A percentile compares a stretch with the other conserved stretches of the same genome.
These are phyloP conservation scores for Ginglymostoma cirratum DNA, from an alignment of 2,113 vertebrate genomes.

Conservation along the genomic window DNA sequence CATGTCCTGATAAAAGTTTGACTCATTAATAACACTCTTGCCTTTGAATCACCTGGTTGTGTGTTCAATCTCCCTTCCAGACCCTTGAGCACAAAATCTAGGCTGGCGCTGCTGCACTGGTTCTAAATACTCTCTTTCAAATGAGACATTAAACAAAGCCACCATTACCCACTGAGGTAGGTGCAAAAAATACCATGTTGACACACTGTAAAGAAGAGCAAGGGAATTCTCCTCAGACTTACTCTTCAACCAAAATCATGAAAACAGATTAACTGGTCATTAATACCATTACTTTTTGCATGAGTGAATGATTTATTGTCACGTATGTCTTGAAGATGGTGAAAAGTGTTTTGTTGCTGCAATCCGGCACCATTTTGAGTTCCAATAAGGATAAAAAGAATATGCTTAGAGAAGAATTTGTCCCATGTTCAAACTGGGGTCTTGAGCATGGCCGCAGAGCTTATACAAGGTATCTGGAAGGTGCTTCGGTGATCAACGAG, in stretches of 20 bases:
- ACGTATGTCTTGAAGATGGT: too few relatives aligned
- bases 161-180: not conserved
- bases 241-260: not conserved
- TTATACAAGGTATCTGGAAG: too few relatives aligned
- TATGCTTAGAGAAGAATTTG: too few relatives aligned
- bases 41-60: not conserved
- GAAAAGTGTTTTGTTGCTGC: too few relatives aligned
- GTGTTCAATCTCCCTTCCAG: not conserved
- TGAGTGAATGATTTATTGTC: too few relatives aligned
- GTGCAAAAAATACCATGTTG: not conserved
- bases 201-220: not conserved
- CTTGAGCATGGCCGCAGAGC: too few relatives aligned
- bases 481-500: too few relatives aligned
- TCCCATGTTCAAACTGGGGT: too few relatives aligned
- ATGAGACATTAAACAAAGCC: not conserved
- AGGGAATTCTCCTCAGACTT: not conserved
- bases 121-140: not conserved
- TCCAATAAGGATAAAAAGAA: too few relatives aligned
- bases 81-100: not conserved
- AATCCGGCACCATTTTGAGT: too few relatives aligned
- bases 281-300: not conserved
- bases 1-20: not conserved
- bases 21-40: not conserved
- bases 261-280: not conserved
- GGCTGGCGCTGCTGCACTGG: not conserved